These are phyloP conservation scores for Lytechinus pictus DNA, from an alignment of 35 echinoderm and acorn worm species.

Conservation along the genomic window DNA sequence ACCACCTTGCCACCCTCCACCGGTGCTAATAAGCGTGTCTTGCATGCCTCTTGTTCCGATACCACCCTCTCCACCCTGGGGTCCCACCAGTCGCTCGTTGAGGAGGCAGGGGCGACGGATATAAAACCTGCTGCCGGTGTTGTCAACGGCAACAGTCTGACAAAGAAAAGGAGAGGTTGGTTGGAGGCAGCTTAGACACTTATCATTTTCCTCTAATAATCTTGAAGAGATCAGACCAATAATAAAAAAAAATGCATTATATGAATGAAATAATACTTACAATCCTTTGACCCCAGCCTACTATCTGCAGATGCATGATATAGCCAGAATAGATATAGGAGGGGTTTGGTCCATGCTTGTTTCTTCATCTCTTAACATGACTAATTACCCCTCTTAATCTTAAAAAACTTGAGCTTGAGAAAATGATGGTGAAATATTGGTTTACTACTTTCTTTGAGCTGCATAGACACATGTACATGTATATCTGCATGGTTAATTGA, in stretches of 20 bases:
- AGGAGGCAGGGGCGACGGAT: not conserved
- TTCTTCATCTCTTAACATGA: not conserved
- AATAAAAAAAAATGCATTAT: not conserved
- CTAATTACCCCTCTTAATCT: not conserved
- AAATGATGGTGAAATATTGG: not conserved
- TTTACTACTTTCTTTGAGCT: not conserved
- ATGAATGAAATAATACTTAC: too few species aligned
- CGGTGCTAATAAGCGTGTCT: not conserved
- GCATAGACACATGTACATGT: too few species aligned
- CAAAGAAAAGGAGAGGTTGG: constrained; percentile 30
- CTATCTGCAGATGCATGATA: not conserved
- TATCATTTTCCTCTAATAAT: not conserved
- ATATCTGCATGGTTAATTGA: too few species aligned
- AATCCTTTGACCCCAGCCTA: not conserved
- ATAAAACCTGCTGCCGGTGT: not conserved
- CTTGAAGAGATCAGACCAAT: not conserved
- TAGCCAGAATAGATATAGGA: not conserved
- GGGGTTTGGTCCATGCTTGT: not conserved
- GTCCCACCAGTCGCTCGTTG: not conserved
- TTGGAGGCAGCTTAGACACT: not conserved
- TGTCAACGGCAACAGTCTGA: not conserved
- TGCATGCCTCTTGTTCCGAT: constrained; percentile 21
- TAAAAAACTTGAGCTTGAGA: not conserved
- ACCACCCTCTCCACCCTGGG: constrained; percentile 31
- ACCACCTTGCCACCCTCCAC: not conserved